Conservation (phyloP, 2,888 invertebrate genomes). For the Celastrina argiolus region DNA sequence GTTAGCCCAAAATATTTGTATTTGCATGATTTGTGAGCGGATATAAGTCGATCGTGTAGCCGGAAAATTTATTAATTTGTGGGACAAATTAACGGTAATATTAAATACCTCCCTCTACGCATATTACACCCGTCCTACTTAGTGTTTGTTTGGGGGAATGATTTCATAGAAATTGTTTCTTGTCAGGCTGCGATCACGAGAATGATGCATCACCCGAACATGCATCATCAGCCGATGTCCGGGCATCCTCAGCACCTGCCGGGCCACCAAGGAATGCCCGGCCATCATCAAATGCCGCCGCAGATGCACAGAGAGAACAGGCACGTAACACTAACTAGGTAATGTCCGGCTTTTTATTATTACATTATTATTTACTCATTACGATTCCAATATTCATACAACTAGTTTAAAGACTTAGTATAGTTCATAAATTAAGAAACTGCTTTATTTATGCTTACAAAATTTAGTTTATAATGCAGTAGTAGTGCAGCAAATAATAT, state of each 20-base stretch:
- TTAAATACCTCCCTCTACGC: constrained; percentile 39
- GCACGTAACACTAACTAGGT: constrained; percentile 75
- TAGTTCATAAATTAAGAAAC: neutral
- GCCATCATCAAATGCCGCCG: constrained; percentile 80
- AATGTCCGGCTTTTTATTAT: constrained; percentile 59
- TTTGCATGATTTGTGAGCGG: constrained; percentile 60
- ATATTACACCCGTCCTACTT: constrained; percentile 47
- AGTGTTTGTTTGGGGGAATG: constrained; percentile 58
- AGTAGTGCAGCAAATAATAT: too few relatives aligned
- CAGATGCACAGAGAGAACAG: constrained; percentile 82
- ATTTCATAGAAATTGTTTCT: constrained; percentile 51
- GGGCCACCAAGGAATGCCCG: constrained; percentile 65
- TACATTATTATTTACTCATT: constrained; percentile 38
- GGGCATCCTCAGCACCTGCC: constrained; percentile 73
- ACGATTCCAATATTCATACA: neutral
- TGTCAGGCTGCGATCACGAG: constrained; percentile 59
- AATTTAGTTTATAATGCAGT: too few relatives aligned
- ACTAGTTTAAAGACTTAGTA: neutral
- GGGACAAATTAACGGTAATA: constrained; percentile 57
- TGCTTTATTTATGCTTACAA: neutral
- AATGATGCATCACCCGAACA: constrained; percentile 79
- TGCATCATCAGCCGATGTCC: constrained; percentile 76
- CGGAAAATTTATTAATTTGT: constrained; percentile 44
- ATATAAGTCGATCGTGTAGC: constrained; percentile 61
- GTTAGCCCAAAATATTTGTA: constrained; percentile 82